These are phyloP conservation scores for Metopolophium dirhodum DNA, from an alignment of 1,140 invertebrate genomes.

Conservation along the genomic window DNA sequence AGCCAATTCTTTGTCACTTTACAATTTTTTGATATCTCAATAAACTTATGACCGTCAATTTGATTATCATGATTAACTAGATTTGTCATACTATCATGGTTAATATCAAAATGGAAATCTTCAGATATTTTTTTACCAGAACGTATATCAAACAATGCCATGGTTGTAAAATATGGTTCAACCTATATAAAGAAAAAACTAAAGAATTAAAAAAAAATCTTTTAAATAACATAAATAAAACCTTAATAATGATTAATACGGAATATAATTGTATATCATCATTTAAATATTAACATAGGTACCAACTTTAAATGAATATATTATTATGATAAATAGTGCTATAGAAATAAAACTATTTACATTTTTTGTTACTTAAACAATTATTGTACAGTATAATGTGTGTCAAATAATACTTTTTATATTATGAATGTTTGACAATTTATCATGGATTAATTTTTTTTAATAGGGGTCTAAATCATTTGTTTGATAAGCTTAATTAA, in stretches of 20 bases:
- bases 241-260: background rate
- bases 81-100: slow-evolving; percentile 71
- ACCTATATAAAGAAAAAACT: slow-evolving; percentile 66
- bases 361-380: background rate
- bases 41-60: slow-evolving; percentile 41
- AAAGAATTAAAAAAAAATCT: background rate
- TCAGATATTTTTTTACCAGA: slow-evolving; percentile 87
- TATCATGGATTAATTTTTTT: background rate
- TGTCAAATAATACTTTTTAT: background rate
- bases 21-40: slow-evolving; percentile 60
- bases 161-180: slow-evolving; percentile 88
- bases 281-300: background rate
- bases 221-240: background rate
- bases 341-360: background rate
- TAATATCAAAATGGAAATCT: slow-evolving; percentile 92
- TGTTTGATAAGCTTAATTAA: background rate
- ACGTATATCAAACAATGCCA: slow-evolving; percentile 86
- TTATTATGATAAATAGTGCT: background rate
- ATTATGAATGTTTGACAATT: too few relatives aligned
- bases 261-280: background rate
- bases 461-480: background rate
- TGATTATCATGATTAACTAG: slow-evolving; percentile 65
- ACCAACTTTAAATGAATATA: background rate
- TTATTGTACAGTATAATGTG: background rate
- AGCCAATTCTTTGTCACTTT: slow-evolving; percentile 52